Base-by-base conservation (phyloP, 1,140 invertebrate genomes). In the Lethrus apterus region DNA sequence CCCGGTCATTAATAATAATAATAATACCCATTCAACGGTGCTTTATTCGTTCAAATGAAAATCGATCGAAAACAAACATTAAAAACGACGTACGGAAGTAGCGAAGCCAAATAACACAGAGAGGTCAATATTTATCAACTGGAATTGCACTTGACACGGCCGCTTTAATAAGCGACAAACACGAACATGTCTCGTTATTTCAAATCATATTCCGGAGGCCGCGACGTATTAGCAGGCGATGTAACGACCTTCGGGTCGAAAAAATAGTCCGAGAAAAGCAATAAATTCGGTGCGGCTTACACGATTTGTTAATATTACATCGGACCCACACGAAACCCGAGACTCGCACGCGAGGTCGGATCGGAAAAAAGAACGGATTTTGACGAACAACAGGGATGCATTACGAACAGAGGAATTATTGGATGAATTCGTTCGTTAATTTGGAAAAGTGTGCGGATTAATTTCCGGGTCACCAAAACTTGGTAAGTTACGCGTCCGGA, bases 101-200 rank as follows among this genome's bases (percentile, higher is more conserved):
- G n/a, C n/a, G n/a, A n/a, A n/a, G n/a, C n/a, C n/a, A n/a, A n/a
- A n/a, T n/a, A n/a, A n/a, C n/a, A n/a, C n/a, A n/a, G n/a, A n/a
- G 14, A 2, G 9, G 11, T 34, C 32, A 17, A 34, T 34, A 34
- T 34, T 34, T 34, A 15, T 34, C 19, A 34, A 17, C 32, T 17
- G 5, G 21, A n/a, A 21, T n/a, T 40, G 36, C 36, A 40, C 36
- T 40, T 24, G 36, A 40, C 21, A 40, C 36, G 24, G 36, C 24
- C 24, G 13, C 20, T 10, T 40, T 50, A 54, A 54, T 54, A 48
- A 33, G 40, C 52, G 35, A 30, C 41, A 36, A 48, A 51, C 52
- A 54, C 50, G 52, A 51, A 48, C 47, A 54, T 47, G 48, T 48
- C 48, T 35, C 52, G 51, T 54, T 54, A 54, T 40, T 21, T 40